phyloP scores from a whole-genome alignment of 2,113 vertebrate genomes.

The Triplophysa rosa region DNA sequence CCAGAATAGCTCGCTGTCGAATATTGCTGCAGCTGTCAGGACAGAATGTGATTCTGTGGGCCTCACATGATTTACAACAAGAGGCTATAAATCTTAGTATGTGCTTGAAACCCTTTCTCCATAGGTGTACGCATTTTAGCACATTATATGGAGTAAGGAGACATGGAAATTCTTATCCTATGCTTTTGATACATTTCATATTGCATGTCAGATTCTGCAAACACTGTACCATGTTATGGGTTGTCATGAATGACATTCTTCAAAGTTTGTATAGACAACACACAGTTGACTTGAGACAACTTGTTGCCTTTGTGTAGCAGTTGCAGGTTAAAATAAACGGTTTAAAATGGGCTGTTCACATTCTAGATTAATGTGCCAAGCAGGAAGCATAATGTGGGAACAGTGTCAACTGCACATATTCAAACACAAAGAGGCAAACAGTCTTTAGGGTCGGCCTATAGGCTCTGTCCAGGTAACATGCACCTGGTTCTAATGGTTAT shows the following conservation, averaged over 20 bases:
- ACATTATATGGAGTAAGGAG: neutral
- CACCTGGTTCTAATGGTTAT: neutral
- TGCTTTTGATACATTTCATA: neutral
- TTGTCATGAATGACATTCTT: neutral
- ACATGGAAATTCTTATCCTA: neutral
- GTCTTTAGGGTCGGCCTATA: no score
- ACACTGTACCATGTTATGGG: neutral
- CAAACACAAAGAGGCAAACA: neutral
- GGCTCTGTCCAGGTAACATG: neutral
- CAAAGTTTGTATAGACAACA: neutral
- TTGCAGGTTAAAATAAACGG: constrained; percentile 1
- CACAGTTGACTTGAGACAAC: neutral
- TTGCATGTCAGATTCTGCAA: neutral
- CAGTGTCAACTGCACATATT: neutral
- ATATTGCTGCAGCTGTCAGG: neutral
- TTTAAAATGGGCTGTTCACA: neutral
- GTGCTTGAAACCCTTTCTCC: neutral
- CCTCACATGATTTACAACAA: constrained; percentile 8
- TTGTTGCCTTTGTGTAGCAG: neutral
- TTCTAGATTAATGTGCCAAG: neutral
- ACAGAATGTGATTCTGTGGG: neutral
- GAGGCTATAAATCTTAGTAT: neutral
- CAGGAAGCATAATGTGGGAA: neutral
- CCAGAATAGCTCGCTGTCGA: neutral
- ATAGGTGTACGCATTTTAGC: neutral